phyloP scores from a whole-genome alignment of 2,797 vertebrate genomes.

The Chromobotia macracanthus region DNA sequence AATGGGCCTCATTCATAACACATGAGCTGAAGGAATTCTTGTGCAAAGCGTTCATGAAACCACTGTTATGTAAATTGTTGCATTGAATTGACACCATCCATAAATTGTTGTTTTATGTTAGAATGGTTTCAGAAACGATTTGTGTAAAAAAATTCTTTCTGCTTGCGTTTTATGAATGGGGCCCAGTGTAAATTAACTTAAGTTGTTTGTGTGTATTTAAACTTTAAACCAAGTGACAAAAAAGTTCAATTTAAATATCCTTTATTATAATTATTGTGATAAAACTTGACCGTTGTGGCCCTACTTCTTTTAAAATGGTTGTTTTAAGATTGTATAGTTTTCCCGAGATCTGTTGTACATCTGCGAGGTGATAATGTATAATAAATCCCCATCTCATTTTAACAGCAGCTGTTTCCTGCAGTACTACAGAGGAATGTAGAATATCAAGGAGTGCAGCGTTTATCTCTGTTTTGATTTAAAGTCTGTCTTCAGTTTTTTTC shows the following conservation, averaged over 20 bases:
- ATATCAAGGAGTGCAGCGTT: conserved; percentile 24
- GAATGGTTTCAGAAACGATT: not conserved
- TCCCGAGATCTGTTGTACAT: not conserved
- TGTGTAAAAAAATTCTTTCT: not conserved
- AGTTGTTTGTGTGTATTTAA: not conserved
- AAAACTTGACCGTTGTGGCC: too few relatives aligned
- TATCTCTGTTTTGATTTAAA: conserved; percentile 1
- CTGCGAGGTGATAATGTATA: conserved; percentile 60
- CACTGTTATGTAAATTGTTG: not conserved
- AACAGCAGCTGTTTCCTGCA: conserved; percentile 63
- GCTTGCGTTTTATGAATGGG: not conserved
- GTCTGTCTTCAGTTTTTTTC: too few relatives aligned
- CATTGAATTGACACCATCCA: not conserved
- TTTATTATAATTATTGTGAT: too few relatives aligned
- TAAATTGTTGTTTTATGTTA: not conserved
- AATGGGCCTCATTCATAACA: not conserved
- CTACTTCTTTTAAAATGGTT: too few relatives aligned
- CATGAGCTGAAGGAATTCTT: not conserved
- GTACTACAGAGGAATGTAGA: conserved; percentile 52
- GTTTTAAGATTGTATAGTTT: too few relatives aligned
- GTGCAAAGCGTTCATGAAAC: not conserved
- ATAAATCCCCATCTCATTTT: conserved; percentile 61
- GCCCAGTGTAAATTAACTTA: conserved; percentile 34
- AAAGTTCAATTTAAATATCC: too few relatives aligned
- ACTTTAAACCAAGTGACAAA: too few relatives aligned